Conservation (phyloP, 2,888 invertebrate genomes). For the Griposia aprilina region DNA sequence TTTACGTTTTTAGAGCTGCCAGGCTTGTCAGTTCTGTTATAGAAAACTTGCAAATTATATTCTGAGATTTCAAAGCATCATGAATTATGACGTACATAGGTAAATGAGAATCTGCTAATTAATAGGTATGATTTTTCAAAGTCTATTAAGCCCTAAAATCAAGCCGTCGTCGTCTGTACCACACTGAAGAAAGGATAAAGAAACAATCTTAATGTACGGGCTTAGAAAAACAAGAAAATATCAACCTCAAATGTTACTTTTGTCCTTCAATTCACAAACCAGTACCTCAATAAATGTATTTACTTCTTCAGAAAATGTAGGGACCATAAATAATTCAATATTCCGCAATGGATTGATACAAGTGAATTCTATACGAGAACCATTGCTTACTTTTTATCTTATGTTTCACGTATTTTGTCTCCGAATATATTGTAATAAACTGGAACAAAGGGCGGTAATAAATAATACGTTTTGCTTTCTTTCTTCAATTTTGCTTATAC, state of each 20-base stretch:
- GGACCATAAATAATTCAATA: conserved; percentile 50
- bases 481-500: conserved; percentile 7
- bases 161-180: neutral
- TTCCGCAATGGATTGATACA: conserved; percentile 47
- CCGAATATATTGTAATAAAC: conserved; percentile 35
- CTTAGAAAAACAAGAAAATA: neutral
- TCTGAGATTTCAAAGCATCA: neutral
- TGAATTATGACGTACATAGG: neutral
- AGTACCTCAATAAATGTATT: conserved; percentile 38
- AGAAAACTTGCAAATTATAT: neutral
- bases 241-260: conserved; percentile 13
- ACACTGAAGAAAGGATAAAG: neutral
- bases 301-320: conserved; percentile 43
- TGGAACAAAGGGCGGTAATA: conserved; percentile 22
- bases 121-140: neutral
- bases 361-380: conserved; percentile 38
- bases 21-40: neutral
- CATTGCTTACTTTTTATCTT: conserved; percentile 34
- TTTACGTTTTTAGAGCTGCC: neutral
- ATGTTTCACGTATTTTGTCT: conserved; percentile 39
- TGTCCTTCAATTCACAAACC: conserved; percentile 24
- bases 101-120: neutral
- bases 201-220: neutral
- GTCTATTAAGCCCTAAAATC: too few species aligned
- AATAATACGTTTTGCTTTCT: conserved; percentile 17